Percentiles rank a stretch among this genome's conserved stretches.
Conservation (phyloP, 1,140 invertebrate species). For the Lucilia sericata region DNA sequence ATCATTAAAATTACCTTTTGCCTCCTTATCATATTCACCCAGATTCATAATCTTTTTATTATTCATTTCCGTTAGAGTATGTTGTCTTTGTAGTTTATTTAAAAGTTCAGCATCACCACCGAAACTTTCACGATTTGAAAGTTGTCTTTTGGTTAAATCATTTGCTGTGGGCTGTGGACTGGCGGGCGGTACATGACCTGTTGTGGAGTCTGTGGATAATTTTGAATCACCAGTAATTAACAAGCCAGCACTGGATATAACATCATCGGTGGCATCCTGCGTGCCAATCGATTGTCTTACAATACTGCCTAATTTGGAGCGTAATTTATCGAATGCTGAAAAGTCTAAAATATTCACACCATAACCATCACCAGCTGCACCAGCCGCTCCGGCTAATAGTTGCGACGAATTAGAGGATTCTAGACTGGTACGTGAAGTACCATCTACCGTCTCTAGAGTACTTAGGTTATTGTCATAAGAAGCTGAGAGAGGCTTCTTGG, state of each 20-base stretch:
- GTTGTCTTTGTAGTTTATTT: conserved; percentile 74
- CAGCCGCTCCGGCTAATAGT: conserved; percentile 49
- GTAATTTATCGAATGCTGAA: conserved; percentile 72
- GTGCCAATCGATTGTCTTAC: conserved; percentile 70
- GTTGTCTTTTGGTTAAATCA: conserved; percentile 59
- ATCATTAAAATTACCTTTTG: conserved; percentile 40
- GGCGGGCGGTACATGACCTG: neutral
- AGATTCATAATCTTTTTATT: conserved; percentile 66
- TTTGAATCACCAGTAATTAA: conserved; percentile 68
- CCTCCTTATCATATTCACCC: conserved; percentile 49
- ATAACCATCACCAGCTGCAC: conserved; percentile 42
- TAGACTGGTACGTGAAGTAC: conserved; percentile 70
- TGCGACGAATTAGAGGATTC: conserved; percentile 69
- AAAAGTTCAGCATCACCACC: conserved; percentile 82
- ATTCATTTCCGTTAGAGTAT: conserved; percentile 49
- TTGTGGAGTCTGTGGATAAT: conserved; percentile 36
- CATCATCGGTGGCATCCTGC: conserved; percentile 59
- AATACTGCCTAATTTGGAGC: conserved; percentile 74
- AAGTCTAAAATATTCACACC: conserved; percentile 67
- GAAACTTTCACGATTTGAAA: conserved; percentile 77
- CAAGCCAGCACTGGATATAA: conserved; percentile 72
- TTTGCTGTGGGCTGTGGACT: conserved; percentile 41
- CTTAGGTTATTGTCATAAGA: conserved; percentile 67
- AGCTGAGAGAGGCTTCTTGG: conserved; percentile 67
- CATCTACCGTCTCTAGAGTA: conserved; percentile 69